Conservation (phyloP, 2,113 vertebrate genomes). For the Xenus cinereus region DNA sequence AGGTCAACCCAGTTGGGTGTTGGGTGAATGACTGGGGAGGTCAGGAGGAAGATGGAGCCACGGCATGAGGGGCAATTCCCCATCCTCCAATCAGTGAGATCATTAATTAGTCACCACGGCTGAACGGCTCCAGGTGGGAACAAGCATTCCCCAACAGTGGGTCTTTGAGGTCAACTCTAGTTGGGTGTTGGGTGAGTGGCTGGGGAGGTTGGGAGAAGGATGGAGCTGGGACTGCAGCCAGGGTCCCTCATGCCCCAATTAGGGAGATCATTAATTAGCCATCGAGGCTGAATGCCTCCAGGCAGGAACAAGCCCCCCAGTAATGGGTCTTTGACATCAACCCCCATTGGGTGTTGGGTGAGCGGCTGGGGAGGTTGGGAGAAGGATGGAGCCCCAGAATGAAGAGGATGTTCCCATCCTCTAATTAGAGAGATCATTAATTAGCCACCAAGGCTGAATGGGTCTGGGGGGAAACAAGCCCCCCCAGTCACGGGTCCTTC, state of each 20-base stretch:
- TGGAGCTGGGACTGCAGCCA: background rate
- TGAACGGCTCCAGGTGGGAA: background rate
- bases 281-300: background rate
- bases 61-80: too few relatives aligned
- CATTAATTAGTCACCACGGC: background rate
- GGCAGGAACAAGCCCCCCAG: too few relatives aligned
- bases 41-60: background rate
- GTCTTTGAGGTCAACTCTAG: background rate
- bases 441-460: background rate
- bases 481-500: too few relatives aligned
- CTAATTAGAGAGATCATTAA: background rate
- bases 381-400: background rate
- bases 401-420: background rate
- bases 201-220: background rate
- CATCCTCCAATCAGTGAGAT: background rate
- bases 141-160: accelerated
- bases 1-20: background rate
- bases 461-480: too few relatives aligned
- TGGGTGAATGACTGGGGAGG: background rate
- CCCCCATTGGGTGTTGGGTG: background rate
- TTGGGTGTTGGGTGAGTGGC: background rate
- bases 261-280: background rate
- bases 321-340: background rate
- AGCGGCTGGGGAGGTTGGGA: background rate
- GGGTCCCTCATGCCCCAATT: background rate